These are phyloP conservation scores for Harpalus rubripes DNA, from an alignment of 2,888 invertebrate species.

Conservation along the genomic window DNA sequence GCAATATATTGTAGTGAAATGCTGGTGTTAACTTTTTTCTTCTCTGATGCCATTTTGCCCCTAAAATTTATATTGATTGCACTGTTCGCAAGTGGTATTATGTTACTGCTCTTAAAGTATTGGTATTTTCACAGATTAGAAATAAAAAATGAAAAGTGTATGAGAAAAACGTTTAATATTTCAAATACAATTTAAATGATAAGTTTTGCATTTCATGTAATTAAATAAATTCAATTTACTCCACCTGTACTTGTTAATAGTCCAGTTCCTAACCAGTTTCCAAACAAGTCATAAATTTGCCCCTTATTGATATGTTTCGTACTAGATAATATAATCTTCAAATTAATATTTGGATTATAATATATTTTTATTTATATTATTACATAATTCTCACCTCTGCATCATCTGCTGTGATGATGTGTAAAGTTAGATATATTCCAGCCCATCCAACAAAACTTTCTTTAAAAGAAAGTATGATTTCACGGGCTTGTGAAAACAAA, in stretches of 20 bases:
- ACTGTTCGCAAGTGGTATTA: no score
- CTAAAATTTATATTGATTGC: constrained; percentile 2
- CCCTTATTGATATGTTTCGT: constrained; percentile 73
- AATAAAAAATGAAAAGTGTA: no score
- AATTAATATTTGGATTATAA: constrained; percentile 41
- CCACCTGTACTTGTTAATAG: constrained; percentile 75
- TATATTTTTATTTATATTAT: neutral
- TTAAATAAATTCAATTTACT: no score
- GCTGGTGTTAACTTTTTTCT: constrained; percentile 36
- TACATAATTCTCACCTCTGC: constrained; percentile 13
- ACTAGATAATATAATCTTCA: constrained; percentile 73
- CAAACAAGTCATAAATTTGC: constrained; percentile 72
- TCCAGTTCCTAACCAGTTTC: constrained; percentile 75
- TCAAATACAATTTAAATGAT: no score
- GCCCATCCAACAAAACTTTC: constrained; percentile 7
- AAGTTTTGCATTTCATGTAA: no score
- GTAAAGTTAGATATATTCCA: neutral
- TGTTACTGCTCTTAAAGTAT: no score
- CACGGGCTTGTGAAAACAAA: constrained; percentile 2
- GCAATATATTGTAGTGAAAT: constrained; percentile 83
- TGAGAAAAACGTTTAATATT: no score
- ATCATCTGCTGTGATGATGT: constrained; percentile 46
- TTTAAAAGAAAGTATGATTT: neutral
- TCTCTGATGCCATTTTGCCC: constrained; percentile 81
- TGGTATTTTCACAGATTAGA: no score